Percentiles rank a stretch among this genome's conserved stretches.
Conservation (phyloP, 2,797 vertebrate genomes). For the Epinephelus malabaricus region DNA sequence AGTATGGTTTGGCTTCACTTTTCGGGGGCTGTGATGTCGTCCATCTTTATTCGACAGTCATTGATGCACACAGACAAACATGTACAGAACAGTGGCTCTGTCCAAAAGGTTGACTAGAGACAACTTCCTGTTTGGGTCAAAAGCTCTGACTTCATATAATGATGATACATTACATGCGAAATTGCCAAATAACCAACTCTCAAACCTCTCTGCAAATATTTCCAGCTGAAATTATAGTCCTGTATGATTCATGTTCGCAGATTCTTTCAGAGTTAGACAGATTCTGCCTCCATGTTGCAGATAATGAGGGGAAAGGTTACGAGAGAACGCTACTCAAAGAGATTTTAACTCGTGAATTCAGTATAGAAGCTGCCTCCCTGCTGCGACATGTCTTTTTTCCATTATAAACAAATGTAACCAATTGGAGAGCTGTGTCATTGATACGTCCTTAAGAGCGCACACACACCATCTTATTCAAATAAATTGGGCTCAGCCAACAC, state of each 20-base stretch:
- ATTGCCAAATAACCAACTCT: too few relatives aligned
- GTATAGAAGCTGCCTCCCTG: neutral
- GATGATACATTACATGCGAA: too few relatives aligned
- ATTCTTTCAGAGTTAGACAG: neutral
- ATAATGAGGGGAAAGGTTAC: conserved; percentile 10
- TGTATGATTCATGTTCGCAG: neutral
- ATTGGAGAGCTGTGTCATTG: conserved; percentile 25
- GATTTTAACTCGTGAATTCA: neutral
- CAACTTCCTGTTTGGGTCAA: too few relatives aligned
- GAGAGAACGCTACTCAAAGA: neutral
- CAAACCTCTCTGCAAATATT: too few relatives aligned
- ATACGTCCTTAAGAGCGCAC: conserved; percentile 15
- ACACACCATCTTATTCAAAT: conserved; percentile 8
- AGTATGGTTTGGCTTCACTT: too few relatives aligned
- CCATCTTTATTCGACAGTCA: too few relatives aligned
- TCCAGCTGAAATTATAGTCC: too few relatives aligned
- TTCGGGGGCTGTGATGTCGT: too few relatives aligned
- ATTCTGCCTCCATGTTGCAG: neutral
- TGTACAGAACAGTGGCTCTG: too few relatives aligned
- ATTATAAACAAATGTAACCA: conserved; percentile 6
- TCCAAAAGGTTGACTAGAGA: too few relatives aligned
- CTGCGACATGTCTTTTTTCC: neutral
- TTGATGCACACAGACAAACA: too few relatives aligned
- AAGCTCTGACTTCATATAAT: too few relatives aligned
- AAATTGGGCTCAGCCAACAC: conserved; percentile 6